These are phyloP conservation scores for Thymelicus acteon DNA, from an alignment of 2,888 invertebrate genomes.

Conservation along the genomic window DNA sequence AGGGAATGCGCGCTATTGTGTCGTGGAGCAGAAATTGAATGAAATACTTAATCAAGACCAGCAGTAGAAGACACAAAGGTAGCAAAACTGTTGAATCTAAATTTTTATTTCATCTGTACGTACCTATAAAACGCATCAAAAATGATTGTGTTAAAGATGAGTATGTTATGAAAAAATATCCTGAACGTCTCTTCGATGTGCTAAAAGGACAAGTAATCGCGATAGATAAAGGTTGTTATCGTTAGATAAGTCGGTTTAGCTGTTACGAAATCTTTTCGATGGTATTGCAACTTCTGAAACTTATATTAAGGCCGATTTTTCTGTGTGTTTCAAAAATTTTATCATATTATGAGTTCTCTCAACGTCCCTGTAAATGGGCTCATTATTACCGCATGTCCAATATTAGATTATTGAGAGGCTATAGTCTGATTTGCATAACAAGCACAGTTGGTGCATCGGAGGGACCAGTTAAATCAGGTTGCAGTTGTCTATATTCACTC, in stretches of 20 bases:
- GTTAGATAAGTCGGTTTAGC: no score
- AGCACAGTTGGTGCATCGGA: conserved; percentile 13
- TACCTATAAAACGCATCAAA: background rate
- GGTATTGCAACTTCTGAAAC: no score
- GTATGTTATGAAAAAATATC: no score
- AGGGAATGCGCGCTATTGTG: conserved; percentile 24
- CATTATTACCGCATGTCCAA: background rate
- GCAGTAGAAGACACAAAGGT: conserved; percentile 4
- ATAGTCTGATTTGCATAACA: conserved; percentile 10
- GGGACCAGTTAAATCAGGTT: conserved; percentile 13
- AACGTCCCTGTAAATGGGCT: background rate
- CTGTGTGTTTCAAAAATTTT: no score
- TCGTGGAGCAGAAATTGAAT: conserved; percentile 13
- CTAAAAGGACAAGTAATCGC: no score
- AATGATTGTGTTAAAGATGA: no score
- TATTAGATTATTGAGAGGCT: conserved; percentile 4
- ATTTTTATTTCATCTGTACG: background rate
- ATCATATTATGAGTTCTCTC: background rate
- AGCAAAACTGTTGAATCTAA: background rate
- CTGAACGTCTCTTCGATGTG: no score
- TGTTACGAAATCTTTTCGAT: no score
- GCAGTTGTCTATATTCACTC: conserved; percentile 16
- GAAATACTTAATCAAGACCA: conserved; percentile 22
- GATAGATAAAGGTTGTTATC: no score
- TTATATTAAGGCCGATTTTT: no score